These are phyloP conservation scores for Calliopsis andreniformis DNA, from an alignment of 1,140 invertebrate genomes.

Conservation along the genomic window DNA sequence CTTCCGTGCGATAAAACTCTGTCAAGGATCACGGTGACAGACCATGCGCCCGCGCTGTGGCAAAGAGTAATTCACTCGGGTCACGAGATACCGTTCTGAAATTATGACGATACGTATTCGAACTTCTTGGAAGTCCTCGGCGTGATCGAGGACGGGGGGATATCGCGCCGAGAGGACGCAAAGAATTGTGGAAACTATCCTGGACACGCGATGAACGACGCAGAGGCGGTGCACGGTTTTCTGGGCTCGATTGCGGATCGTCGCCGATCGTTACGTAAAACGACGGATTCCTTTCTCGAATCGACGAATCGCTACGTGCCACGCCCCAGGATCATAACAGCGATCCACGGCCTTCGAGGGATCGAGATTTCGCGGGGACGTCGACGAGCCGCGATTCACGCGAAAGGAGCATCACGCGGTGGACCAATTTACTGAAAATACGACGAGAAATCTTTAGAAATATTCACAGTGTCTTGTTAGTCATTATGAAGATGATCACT, in stretches of 20 bases:
- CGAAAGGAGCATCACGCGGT: too few relatives aligned
- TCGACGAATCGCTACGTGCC: constrained; percentile 38
- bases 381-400: constrained; percentile 25
- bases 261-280: constrained; percentile 63
- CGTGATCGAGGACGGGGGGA: constrained; percentile 31
- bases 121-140: constrained; percentile 1
- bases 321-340: constrained; percentile 51
- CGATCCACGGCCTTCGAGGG: constrained; percentile 43
- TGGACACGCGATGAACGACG: constrained; percentile 53
- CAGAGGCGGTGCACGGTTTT: constrained; percentile 25
- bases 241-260: constrained; percentile 39
- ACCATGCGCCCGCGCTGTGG: constrained; percentile 54
- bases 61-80: constrained; percentile 73
- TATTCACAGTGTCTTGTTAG: too few relatives aligned
- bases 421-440: too few relatives aligned
- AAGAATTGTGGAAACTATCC: constrained; percentile 53
- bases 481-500: too few relatives aligned
- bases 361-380: constrained; percentile 25
- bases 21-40: constrained; percentile 1
- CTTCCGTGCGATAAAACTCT: not conserved
- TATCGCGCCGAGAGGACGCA: constrained; percentile 49
- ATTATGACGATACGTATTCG: constrained; percentile 46
- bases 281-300: constrained; percentile 56
- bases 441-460: too few relatives aligned
- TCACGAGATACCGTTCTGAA: constrained; percentile 71